Conservation (phyloP, 2,888 invertebrate species). For the Boloria euphrosyne region DNA sequence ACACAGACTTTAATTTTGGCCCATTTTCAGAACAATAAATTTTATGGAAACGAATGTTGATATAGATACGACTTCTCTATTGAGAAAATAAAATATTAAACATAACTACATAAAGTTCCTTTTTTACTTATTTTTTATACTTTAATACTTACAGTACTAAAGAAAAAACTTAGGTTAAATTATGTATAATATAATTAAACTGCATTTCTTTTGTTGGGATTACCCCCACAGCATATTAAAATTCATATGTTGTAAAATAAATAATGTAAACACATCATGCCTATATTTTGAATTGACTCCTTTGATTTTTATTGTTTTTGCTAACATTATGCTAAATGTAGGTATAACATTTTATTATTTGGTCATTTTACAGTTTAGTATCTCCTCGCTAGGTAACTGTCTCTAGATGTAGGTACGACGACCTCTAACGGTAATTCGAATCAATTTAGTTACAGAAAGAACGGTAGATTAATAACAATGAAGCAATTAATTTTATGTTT, state of each 20-base stretch:
- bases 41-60: slow-evolving; percentile 37
- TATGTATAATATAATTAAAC: too few relatives aligned
- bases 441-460: slow-evolving; percentile 49
- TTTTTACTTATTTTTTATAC: too few relatives aligned
- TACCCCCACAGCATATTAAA: too few relatives aligned
- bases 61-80: slow-evolving; percentile 3
- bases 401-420: slow-evolving; percentile 37
- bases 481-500: neutral
- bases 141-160: too few relatives aligned
- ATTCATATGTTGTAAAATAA: too few relatives aligned
- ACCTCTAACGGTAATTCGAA: slow-evolving; percentile 67
- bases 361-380: slow-evolving; percentile 43
- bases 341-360: neutral
- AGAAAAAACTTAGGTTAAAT: too few relatives aligned
- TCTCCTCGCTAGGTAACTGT: slow-evolving; percentile 51
- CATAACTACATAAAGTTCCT: neutral
- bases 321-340: neutral
- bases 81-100: neutral
- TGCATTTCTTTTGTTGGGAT: too few relatives aligned
- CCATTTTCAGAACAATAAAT: slow-evolving; percentile 59
- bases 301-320: too few relatives aligned
- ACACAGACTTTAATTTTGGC: slow-evolving; percentile 71
- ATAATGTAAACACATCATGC: too few relatives aligned
- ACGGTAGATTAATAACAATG: neutral
- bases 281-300: too few relatives aligned